Evolutionary conservation across 2,113 vertebrate species (phyloP).

Genomic region (Phoxinus phoxinus): DNA sequence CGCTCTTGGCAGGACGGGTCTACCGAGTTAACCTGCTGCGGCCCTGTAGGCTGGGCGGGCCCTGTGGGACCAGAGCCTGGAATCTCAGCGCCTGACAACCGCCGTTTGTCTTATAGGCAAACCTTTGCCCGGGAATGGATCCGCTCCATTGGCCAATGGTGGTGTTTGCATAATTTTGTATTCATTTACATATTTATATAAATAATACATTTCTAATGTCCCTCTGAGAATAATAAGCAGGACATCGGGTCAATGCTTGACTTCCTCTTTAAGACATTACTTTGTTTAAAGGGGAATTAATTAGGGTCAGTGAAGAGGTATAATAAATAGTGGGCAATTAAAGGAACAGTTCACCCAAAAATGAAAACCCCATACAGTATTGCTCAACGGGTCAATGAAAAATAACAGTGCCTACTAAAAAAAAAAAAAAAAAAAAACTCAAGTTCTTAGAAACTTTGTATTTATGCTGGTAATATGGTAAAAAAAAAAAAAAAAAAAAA

Average conservation of each 20-base stretch:
- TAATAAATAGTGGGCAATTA: conserved; percentile 22
- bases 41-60: conserved; percentile 1
- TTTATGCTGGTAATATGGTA: neutral
- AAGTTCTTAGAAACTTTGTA: neutral
- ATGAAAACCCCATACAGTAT: neutral
- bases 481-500: no score
- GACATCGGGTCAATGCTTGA: conserved; percentile 29
- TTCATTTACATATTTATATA: conserved; percentile 47
- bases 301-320: conserved; percentile 44
- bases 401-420: neutral
- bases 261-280: conserved; percentile 37
- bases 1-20: conserved; percentile 42
- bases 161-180: conserved; percentile 49
- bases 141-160: conserved; percentile 25
- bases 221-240: conserved; percentile 14
- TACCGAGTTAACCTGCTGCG: conserved; percentile 42
- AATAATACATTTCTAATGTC: conserved; percentile 47
- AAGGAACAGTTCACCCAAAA: neutral
- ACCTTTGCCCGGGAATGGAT: conserved; percentile 28
- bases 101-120: conserved; percentile 49
- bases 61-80: conserved; percentile 16
- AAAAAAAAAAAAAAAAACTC: no score
- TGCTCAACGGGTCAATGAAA: neutral
- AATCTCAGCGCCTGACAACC: conserved; percentile 22
- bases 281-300: conserved; percentile 51